Base-by-base conservation (phyloP, 2,888 invertebrate genomes). In the Trisateles emortualis region DNA sequence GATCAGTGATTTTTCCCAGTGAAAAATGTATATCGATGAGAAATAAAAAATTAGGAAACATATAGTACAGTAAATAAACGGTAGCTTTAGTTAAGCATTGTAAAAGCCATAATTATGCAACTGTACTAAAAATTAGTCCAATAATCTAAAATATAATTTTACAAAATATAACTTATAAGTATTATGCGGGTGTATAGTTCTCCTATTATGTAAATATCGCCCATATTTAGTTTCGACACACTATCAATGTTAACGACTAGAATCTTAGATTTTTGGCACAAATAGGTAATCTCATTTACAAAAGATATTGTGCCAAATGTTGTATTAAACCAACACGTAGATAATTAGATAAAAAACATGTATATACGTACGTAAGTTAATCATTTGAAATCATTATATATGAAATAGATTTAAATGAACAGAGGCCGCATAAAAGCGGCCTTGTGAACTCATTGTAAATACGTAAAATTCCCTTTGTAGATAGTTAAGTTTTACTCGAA, bases 381-480 rank as follows among this genome's bases (percentile, higher is more conserved):
- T 69, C 55, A 58, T 72, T 71, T 72, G 56, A 45, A 61, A 65
- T 59, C 47, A 55, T 59, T 59, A 53, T 42, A n/a, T 8, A 52
- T 32, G 43, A 58, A 49, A 60, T 33, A 41, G 45, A 40, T 43
- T 13, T 55, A 53, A 54, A 42, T 53, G 64, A 44, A 39, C 52
- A 9, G 35, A 48, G 36, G 36, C 49, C 43, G 41, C 42, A 11
- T 26, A 9, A 14, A 42, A 35, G 42, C 38, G 43, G 46, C 53
- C 61, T 30, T 54, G 52, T 64, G 42, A 50, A 50, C 59, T 72
- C 52, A 75, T 62, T 86, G 84, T 84, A 84, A 75, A 83, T 86
- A 84, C 62, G 63, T 75, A 76, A 69, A 71, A 71, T 74, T 76
- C 74, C 78, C 76, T 75, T 71, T 89, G 87, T 90, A 90, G 88